Percentiles rank a stretch among this genome's conserved stretches.
phyloP scores from a whole-genome alignment of 2,888 invertebrate genomes.

The Liposcelis brunnea region DNA sequence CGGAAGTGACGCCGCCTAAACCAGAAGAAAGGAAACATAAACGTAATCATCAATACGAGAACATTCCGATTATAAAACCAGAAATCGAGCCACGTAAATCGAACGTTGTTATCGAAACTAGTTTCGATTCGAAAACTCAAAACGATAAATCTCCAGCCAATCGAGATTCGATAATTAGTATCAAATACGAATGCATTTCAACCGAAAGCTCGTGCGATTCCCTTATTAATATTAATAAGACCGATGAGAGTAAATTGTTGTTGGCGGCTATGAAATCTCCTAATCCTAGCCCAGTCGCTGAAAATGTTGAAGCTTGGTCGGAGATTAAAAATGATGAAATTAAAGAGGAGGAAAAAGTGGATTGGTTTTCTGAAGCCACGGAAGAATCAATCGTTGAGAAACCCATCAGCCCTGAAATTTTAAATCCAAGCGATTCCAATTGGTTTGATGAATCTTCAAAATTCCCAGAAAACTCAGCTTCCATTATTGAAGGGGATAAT shows the following conservation, averaged over 20 bases:
- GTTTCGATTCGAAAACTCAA: neutral
- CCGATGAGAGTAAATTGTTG: conserved; percentile 21
- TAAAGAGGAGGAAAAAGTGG: too few species aligned
- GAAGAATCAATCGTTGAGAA: too few species aligned
- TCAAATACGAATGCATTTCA: conserved; percentile 2
- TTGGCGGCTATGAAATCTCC: conserved; percentile 15
- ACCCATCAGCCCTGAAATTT: too few species aligned
- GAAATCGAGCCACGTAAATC: conserved; percentile 2
- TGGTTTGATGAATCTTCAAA: too few species aligned
- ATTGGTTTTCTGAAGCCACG: too few species aligned
- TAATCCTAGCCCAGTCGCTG: conserved; percentile 18
- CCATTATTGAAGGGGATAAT: too few species aligned
- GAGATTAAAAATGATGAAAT: conserved; percentile 5
- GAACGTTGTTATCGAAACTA: neutral
- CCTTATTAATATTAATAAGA: conserved; percentile 12
- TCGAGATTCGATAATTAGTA: conserved; percentile 1
- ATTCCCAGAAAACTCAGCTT: too few species aligned
- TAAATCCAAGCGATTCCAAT: too few species aligned
- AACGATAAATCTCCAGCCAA: neutral
- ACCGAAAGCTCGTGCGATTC: conserved; percentile 8
- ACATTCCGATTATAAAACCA: conserved; percentile 27
- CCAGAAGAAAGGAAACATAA: conserved; percentile 1
- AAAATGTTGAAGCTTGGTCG: conserved; percentile 27
- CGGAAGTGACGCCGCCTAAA: neutral
- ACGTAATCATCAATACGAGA: conserved; percentile 13